A percentile compares a stretch with the other conserved stretches of the same genome.
Evolutionary conservation across 2,797 vertebrate species (phyloP).

Genomic region (Dipus sagitta): DNA sequence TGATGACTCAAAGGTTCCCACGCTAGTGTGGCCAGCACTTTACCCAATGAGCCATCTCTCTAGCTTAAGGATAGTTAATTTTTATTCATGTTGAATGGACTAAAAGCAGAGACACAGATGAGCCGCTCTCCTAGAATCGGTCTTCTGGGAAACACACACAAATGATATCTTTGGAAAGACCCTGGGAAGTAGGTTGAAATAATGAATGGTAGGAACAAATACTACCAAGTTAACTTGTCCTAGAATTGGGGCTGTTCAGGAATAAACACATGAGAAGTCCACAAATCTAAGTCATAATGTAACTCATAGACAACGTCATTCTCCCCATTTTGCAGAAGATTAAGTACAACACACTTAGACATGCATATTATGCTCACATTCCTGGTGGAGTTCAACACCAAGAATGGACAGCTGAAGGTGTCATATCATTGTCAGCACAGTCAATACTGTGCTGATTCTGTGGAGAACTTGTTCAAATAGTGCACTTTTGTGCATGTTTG

Average conservation of each 20-base stretch:
- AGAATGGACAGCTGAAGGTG: not conserved
- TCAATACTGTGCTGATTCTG: not conserved
- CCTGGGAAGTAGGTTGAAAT: not conserved
- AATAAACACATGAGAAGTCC: not conserved
- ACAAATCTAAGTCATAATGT: not conserved
- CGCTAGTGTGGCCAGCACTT: too few relatives aligned
- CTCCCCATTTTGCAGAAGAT: not conserved
- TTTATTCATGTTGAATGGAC: not conserved
- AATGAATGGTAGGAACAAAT: not conserved
- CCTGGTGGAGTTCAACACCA: not conserved
- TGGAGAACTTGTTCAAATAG: not conserved
- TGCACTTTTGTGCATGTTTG: not conserved
- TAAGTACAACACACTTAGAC: not conserved
- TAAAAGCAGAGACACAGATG: slow-evolving; percentile 16
- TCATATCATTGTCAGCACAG: not conserved
- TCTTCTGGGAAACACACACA: not conserved
- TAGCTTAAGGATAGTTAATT: not conserved
- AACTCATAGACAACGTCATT: not conserved
- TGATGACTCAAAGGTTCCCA: too few relatives aligned
- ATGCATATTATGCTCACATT: not conserved
- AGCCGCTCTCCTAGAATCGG: not conserved
- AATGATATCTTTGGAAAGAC: not conserved
- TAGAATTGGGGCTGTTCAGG: not conserved
- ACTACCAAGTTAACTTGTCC: not conserved
- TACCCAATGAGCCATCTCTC: too few relatives aligned